Base-by-base conservation (phyloP, 2,113 vertebrate genomes). In the Numenius arquata region DNA sequence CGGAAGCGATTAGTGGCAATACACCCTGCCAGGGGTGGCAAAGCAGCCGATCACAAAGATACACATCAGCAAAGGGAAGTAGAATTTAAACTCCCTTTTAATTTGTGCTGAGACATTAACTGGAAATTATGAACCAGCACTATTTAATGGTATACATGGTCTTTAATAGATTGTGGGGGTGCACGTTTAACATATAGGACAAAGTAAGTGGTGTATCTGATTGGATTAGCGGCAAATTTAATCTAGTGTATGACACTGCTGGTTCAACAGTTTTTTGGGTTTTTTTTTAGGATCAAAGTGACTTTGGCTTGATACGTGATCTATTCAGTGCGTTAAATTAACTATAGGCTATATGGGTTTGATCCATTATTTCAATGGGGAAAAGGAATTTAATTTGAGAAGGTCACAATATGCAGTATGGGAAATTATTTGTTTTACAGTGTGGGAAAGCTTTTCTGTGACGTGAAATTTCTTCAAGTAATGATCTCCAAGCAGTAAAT, bases 151-250 rank as follows among this genome's bases (percentile, higher is more conserved):
- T 96, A 96, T 66, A 70, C 5, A 1, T 78, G n/a, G 27, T 61
- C 89, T 93, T 66, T 97, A 87, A 94, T 71, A 94, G 95, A 55
- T 50, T 78, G 82, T 38, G 76, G 45, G 58, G 41, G 92, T 56
- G 63, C 55, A 26, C 88, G 65, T 80, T 97, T 89, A 91, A 74
- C 90, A 78, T 47, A 68, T 70, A 91, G 95, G 97, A 94, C 84
- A 89, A 85, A 82, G 43, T 85, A 38, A 71, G 55, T 41, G 77
- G 34, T 82, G 76, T 62, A 78, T 81, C 92, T 91, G 74, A 84
- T 89, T 89, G 95, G 94, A 97, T 96, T 96, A 97, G 90, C 23
- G 75, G 87, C 94, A 92, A 89, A 93, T 95, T 96, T 95, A 95
- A 96, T 96, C 90, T 84, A 55, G 72, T 40, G 56, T 43, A 41